Evolutionary conservation across 2,113 vertebrate species (phyloP).

Genomic region (Ardeotis arabs): DNA sequence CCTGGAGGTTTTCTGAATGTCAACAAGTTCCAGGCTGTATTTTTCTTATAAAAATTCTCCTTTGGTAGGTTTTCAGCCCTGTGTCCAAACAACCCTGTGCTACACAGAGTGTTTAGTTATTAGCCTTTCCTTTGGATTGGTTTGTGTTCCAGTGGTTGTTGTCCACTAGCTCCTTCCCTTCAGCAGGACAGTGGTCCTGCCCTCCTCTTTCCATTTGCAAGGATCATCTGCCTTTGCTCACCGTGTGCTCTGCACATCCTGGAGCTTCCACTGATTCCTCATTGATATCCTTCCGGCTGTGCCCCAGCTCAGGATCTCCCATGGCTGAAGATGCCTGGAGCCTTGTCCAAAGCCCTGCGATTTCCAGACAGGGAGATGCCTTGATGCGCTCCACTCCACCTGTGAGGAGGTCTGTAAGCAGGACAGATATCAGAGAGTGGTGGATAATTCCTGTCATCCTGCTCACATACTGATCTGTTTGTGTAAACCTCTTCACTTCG

Average conservation of each 20-base stretch:
- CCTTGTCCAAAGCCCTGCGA: not conserved
- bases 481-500: not conserved
- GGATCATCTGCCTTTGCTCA: not conserved
- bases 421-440: not conserved
- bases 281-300: not conserved
- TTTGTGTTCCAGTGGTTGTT: not conserved
- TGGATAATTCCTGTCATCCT: not conserved
- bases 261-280: not conserved
- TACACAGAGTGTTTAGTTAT: not conserved
- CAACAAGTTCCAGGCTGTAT: not conserved
- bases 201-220: not conserved
- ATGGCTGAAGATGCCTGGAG: accelerated
- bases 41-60: not conserved
- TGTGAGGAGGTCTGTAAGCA: not conserved
- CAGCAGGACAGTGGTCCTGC: not conserved
- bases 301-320: not conserved
- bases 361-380: not conserved
- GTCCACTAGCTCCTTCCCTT: not conserved
- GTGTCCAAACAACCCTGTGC: not conserved
- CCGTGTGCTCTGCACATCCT: not conserved
- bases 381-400: not conserved
- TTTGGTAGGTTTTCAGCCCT: not conserved
- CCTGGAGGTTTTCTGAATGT: not conserved
- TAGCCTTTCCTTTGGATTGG: not conserved
- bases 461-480: not conserved